phyloP scores from a whole-genome alignment of 2,797 vertebrate genomes.

The Uromys caudimaculatus region DNA sequence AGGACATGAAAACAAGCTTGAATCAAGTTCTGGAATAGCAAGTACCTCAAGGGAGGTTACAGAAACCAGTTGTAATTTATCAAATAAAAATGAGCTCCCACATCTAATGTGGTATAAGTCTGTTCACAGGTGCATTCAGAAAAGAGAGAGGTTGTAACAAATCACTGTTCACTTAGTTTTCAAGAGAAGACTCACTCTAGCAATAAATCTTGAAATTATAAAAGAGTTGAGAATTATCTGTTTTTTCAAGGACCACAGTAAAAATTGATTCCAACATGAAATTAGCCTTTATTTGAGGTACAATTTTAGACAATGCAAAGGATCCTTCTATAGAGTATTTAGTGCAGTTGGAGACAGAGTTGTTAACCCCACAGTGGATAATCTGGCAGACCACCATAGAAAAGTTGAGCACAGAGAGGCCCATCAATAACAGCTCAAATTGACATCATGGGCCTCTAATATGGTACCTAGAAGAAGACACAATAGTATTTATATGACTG shows the following conservation, averaged over 20 bases:
- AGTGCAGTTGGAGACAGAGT: neutral
- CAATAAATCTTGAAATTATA: neutral
- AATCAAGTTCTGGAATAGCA: neutral
- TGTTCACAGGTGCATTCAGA: neutral
- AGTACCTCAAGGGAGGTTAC: neutral
- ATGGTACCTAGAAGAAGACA: neutral
- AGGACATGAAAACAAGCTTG: neutral
- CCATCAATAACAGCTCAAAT: neutral
- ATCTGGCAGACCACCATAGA: neutral
- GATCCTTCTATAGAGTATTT: neutral
- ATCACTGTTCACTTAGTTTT: neutral
- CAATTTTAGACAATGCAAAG: neutral
- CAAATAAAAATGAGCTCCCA: neutral
- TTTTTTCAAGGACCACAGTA: neutral
- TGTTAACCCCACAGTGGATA: neutral
- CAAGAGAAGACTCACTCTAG: neutral
- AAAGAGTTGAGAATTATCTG: neutral
- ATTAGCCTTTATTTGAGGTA: neutral
- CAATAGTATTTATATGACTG: accelerated
- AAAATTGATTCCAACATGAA: constrained; percentile 2
- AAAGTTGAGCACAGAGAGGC: neutral
- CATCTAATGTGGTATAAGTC: neutral
- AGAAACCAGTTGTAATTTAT: neutral
- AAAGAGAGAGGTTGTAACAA: neutral
- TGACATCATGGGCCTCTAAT: neutral